These are phyloP conservation scores for Panzeria rudis DNA, from an alignment of 2,888 invertebrate species.

Conservation along the genomic window DNA sequence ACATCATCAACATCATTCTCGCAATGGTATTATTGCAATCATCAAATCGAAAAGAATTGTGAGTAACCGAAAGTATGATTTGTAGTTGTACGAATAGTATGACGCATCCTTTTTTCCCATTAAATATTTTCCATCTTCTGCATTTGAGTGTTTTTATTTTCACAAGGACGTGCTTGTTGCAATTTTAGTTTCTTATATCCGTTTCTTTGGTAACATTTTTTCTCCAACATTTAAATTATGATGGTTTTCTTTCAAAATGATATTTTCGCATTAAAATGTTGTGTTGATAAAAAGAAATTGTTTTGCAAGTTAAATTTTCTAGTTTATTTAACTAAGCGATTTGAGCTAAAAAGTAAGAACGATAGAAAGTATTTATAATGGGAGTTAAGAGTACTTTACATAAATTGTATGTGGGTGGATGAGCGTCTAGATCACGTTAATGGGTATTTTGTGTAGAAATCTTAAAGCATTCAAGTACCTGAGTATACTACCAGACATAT, in stretches of 20 bases:
- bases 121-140: constrained; percentile 55
- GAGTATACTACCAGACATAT: neutral
- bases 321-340: constrained; percentile 56
- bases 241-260: constrained; percentile 44
- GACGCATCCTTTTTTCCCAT: constrained; percentile 46
- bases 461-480: neutral
- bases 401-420: neutral
- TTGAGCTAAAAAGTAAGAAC: neutral
- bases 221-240: constrained; percentile 37
- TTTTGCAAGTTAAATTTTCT: constrained; percentile 63
- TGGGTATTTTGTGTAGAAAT: neutral
- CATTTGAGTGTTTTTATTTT: constrained; percentile 61
- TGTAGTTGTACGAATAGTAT: constrained; percentile 11
- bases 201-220: constrained; percentile 18
- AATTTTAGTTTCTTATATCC: constrained; percentile 23
- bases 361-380: neutral
- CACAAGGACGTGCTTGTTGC: constrained; percentile 61
- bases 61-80: constrained; percentile 33
- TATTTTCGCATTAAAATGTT: constrained; percentile 30
- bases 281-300: constrained; percentile 29
- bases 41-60: constrained; percentile 30
- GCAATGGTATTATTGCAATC: constrained; percentile 21
- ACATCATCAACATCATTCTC: constrained; percentile 11
- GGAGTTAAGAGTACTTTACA: constrained; percentile 2
- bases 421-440: neutral